phyloP scores from a whole-genome alignment of 2,797 vertebrate species.

The Artibeus lituratus region DNA sequence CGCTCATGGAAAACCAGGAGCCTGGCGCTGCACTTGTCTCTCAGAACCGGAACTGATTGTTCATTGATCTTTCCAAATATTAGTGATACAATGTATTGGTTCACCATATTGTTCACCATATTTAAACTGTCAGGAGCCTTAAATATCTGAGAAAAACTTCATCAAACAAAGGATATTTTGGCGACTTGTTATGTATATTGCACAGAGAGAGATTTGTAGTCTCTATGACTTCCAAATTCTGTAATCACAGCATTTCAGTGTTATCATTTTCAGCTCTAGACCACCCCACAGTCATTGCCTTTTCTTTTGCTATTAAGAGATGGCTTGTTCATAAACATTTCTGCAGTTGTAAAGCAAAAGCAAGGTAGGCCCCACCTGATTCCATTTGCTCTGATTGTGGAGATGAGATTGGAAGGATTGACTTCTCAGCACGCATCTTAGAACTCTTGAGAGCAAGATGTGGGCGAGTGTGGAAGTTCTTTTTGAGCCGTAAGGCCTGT shows the following conservation, averaged over 20 bases:
- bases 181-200: slow-evolving; percentile 62
- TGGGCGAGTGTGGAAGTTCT: background rate
- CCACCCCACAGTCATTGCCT: slow-evolving; percentile 56
- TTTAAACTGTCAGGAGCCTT: slow-evolving; percentile 60
- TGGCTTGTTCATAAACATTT: slow-evolving; percentile 64
- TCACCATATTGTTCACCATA: slow-evolving; percentile 71
- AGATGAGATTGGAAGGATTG: background rate
- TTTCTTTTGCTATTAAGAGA: slow-evolving; percentile 61
- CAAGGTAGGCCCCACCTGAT: slow-evolving; percentile 71
- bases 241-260: background rate
- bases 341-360: slow-evolving; percentile 70
- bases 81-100: slow-evolving; percentile 41
- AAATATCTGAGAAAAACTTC: slow-evolving; percentile 69
- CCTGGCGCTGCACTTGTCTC: background rate
- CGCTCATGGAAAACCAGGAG: background rate
- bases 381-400: slow-evolving; percentile 53
- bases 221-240: slow-evolving; percentile 46
- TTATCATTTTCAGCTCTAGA: slow-evolving; percentile 69
- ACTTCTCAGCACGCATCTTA: background rate
- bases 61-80: slow-evolving; percentile 60
- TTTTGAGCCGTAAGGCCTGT: background rate
- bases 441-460: background rate
- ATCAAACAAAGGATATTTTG: slow-evolving; percentile 74
- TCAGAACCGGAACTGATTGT: slow-evolving; percentile 49
- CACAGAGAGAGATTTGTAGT: slow-evolving; percentile 36